A percentile compares a stretch with the other conserved stretches of the same genome.
phyloP scores from a whole-genome alignment of 2,113 vertebrate genomes.

The Mormoops blainvillei region DNA sequence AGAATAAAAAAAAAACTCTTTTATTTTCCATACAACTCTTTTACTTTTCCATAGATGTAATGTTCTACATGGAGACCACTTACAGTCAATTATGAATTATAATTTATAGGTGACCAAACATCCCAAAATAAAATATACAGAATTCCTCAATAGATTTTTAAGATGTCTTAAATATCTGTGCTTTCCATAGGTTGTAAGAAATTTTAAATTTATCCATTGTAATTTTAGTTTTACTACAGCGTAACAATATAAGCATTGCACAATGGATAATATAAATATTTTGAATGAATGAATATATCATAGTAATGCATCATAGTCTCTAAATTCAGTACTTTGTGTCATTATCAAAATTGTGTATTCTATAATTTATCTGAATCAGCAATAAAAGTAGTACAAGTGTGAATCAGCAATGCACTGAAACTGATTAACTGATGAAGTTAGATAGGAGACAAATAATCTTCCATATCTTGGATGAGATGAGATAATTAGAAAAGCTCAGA shows the following conservation, averaged over 20 bases:
- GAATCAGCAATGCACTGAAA: background rate
- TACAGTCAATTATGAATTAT: background rate
- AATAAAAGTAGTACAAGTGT: background rate
- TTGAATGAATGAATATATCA: background rate
- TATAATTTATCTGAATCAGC: background rate
- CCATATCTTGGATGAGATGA: background rate
- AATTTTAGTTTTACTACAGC: background rate
- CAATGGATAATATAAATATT: background rate
- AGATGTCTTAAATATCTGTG: background rate
- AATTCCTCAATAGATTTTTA: background rate
- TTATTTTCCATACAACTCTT: background rate
- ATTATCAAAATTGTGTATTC: background rate
- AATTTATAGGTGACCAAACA: background rate
- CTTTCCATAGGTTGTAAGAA: background rate
- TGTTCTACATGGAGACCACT: background rate
- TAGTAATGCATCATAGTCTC: background rate
- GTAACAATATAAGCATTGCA: too few species aligned
- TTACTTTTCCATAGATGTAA: background rate
- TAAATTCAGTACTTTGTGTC: background rate
- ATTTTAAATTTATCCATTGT: background rate
- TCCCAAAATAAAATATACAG: background rate
- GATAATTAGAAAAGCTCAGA: background rate
- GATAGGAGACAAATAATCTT: background rate
- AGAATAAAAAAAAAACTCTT: background rate
- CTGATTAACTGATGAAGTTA: background rate